These are phyloP conservation scores for Gila robusta DNA, from an alignment of 2,797 vertebrate genomes.

Conservation along the genomic window DNA sequence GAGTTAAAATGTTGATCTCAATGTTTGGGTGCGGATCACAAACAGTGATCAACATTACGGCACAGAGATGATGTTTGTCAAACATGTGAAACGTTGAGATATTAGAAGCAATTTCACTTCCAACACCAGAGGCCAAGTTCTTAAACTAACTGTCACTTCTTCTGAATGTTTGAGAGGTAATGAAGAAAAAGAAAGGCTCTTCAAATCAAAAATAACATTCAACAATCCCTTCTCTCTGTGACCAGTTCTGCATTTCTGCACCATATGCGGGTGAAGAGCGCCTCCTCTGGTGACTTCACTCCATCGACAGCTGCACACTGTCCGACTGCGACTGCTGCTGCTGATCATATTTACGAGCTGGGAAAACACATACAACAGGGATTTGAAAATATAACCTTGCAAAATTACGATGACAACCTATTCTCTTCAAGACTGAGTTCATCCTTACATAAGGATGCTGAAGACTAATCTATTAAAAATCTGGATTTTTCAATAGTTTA, in stretches of 20 bases:
- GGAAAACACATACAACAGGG: conserved; percentile 15
- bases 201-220: neutral
- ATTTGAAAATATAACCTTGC: neutral
- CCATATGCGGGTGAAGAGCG: conserved; percentile 7
- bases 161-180: neutral
- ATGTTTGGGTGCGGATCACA: neutral
- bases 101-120: neutral
- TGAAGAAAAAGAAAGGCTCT: conserved; percentile 6
- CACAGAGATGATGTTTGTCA: neutral
- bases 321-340: conserved; percentile 73
- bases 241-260: neutral
- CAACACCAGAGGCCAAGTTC: neutral
- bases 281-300: conserved; percentile 63
- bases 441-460: neutral
- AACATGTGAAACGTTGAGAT: neutral
- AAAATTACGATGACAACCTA: neutral
- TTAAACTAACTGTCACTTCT: neutral
- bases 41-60: neutral
- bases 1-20: neutral
- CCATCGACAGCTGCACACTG: conserved; percentile 82
- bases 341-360: conserved; percentile 81
- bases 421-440: neutral
- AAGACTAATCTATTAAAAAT: neutral
- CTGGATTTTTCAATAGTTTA: neutral
- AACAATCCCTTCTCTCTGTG: neutral